A percentile compares a stretch with the other conserved stretches of the same genome.
Conservation (phyloP, 2,888 invertebrate genomes). For the Copidosoma aretas region DNA sequence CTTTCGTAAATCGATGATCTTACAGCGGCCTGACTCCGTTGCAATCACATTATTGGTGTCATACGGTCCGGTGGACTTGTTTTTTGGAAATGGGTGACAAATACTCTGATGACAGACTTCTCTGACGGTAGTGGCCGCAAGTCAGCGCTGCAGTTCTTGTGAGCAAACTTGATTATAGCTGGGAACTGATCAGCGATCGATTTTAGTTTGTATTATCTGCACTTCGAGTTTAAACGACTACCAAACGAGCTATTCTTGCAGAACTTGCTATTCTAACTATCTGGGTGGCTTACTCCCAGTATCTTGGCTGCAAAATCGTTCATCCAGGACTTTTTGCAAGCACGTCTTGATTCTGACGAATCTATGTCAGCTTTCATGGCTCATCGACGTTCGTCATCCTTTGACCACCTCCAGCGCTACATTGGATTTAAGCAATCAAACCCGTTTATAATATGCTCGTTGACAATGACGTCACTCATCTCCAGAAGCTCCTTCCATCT, state of each 20-base stretch:
- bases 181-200: conserved; percentile 6
- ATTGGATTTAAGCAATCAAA: background rate
- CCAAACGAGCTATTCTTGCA: background rate
- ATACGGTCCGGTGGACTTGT: background rate
- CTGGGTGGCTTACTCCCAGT: background rate
- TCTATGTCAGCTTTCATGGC: too few relatives aligned
- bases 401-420: background rate
- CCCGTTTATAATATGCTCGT: background rate
- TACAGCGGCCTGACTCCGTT: background rate
- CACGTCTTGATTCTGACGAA: background rate
- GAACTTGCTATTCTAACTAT: conserved; percentile 5
- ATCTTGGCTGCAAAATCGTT: background rate
- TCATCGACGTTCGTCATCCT: background rate
- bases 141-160: background rate
- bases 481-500: conserved; percentile 5
- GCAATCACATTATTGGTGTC: conserved; percentile 10
- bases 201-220: background rate
- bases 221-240: background rate
- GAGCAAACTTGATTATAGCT: conserved; percentile 1
- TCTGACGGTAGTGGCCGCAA: conserved; percentile 3
- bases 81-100: conserved; percentile 13
- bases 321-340: conserved; percentile 5
- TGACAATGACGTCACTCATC: conserved; percentile 9
- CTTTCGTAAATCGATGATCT: conserved; percentile 2
- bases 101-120: background rate